These are phyloP conservation scores for Idaea dimidiata DNA, from an alignment of 2,888 invertebrate species.

Conservation along the genomic window DNA sequence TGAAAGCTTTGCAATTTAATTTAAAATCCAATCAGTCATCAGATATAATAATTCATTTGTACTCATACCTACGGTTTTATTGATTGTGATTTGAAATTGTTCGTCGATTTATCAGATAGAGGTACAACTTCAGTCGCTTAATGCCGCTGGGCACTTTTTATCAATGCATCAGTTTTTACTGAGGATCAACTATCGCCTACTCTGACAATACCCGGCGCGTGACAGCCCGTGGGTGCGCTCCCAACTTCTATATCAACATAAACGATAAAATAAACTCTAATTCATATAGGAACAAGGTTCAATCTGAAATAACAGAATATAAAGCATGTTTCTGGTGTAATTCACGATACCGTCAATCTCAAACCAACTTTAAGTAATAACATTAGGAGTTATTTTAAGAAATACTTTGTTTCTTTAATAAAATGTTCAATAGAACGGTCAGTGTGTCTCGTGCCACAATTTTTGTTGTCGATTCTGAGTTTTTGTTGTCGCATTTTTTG, in stretches of 20 bases:
- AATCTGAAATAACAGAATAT: neutral
- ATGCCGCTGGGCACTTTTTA: constrained; percentile 47
- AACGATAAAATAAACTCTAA: constrained; percentile 28
- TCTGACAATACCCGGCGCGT: constrained; percentile 65
- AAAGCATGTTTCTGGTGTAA: neutral
- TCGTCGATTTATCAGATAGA: constrained; percentile 34
- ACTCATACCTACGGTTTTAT: neutral
- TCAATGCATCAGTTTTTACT: constrained; percentile 52
- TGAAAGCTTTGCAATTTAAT: neutral
- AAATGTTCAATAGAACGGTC: constrained; percentile 66
- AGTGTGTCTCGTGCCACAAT: constrained; percentile 76
- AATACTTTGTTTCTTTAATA: constrained; percentile 39
- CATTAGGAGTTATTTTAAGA: constrained; percentile 24
- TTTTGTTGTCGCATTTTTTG: constrained; percentile 56
- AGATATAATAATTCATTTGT: neutral
- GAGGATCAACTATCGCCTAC: constrained; percentile 33
- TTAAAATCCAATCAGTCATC: neutral
- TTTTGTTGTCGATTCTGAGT: constrained; percentile 47
- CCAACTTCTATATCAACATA: constrained; percentile 43
- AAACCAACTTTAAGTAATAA: constrained; percentile 32
- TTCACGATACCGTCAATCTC: constrained; percentile 12
- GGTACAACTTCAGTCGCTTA: constrained; percentile 29
- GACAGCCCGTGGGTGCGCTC: constrained; percentile 73
- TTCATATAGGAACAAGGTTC: neutral
- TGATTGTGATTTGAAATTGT: constrained; percentile 13